Conservation (phyloP, 2,888 invertebrate genomes). For the Pseudococcus longispinus region DNA sequence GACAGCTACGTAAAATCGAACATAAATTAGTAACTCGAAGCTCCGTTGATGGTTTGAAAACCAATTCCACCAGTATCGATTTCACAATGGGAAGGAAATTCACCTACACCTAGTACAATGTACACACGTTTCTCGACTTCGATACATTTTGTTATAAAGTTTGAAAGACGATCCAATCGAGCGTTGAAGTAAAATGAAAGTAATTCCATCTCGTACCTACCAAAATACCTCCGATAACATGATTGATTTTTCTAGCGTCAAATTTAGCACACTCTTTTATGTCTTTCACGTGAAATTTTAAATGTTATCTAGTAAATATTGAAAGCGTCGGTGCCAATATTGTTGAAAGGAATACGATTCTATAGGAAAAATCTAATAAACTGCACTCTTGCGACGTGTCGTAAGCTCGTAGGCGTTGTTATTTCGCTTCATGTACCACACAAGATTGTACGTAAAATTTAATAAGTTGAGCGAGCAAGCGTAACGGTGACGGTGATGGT, state of each 20-base stretch:
- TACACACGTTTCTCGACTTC: too few relatives aligned
- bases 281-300: not conserved
- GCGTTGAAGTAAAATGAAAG: not conserved
- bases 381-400: not conserved
- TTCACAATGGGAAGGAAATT: not conserved
- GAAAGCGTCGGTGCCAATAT: slow-evolving; percentile 3
- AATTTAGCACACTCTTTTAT: not conserved
- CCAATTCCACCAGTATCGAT: not conserved
- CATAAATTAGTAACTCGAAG: not conserved
- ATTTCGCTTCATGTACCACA: not conserved
- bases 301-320: not conserved
- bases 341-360: not conserved
- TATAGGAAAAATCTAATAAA: slow-evolving; percentile 8
- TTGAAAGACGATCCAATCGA: not conserved
- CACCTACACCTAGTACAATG: too few relatives aligned
- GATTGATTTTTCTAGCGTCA: not conserved
- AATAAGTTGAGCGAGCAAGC: not conserved
- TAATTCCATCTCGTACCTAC: not conserved
- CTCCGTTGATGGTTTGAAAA: not conserved
- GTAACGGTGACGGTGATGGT: not conserved
- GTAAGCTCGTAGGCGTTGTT: slow-evolving; percentile 8
- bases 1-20: not conserved
- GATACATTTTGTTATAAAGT: not conserved
- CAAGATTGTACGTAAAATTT: too few relatives aligned
- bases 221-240: not conserved